Evolutionary conservation across 2,888 invertebrate species (phyloP).

Genomic region (Neoascia interrupta): DNA sequence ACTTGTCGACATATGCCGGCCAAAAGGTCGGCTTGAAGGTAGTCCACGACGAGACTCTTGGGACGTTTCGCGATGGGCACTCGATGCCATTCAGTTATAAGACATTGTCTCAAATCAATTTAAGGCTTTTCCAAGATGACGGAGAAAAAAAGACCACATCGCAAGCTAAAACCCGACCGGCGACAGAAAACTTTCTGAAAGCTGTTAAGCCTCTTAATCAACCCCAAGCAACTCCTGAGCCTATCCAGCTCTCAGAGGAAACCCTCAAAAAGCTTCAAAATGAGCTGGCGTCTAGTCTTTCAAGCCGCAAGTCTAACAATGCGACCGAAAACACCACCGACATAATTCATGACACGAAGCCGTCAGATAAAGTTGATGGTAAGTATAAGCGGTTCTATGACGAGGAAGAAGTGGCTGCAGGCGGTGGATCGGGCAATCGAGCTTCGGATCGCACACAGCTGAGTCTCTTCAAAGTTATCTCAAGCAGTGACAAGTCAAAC

Average conservation of each 20-base stretch:
- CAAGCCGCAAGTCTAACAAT: conserved; percentile 37
- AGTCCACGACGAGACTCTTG: conserved; percentile 82
- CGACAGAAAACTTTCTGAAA: background rate
- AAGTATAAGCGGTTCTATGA: conserved; percentile 60
- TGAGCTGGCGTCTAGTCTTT: conserved; percentile 45
- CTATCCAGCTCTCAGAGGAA: conserved; percentile 73
- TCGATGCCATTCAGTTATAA: conserved; percentile 93
- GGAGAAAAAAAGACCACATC: background rate
- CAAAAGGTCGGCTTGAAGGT: conserved; percentile 82
- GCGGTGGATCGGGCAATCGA: conserved; percentile 8
- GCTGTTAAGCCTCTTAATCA: background rate
- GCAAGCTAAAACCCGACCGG: conserved; percentile 1
- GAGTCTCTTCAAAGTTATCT: conserved; percentile 50
- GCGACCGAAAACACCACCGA: conserved; percentile 6
- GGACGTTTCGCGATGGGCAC: conserved; percentile 87
- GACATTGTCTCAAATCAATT: conserved; percentile 89
- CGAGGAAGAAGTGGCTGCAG: conserved; percentile 6
- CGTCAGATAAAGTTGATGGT: conserved; percentile 47
- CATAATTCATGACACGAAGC: conserved; percentile 26
- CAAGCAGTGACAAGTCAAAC: conserved; percentile 47
- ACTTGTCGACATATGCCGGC: conserved; percentile 81
- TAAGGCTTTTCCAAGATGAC: conserved; percentile 79
- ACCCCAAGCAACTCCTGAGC: background rate
- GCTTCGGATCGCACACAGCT: conserved; percentile 13
- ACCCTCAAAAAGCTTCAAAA: conserved; percentile 71